A percentile compares a stretch with the other conserved stretches of the same genome.
Conservation (phyloP, 2,113 vertebrate genomes). For the Oreotrochilus melanogaster region DNA sequence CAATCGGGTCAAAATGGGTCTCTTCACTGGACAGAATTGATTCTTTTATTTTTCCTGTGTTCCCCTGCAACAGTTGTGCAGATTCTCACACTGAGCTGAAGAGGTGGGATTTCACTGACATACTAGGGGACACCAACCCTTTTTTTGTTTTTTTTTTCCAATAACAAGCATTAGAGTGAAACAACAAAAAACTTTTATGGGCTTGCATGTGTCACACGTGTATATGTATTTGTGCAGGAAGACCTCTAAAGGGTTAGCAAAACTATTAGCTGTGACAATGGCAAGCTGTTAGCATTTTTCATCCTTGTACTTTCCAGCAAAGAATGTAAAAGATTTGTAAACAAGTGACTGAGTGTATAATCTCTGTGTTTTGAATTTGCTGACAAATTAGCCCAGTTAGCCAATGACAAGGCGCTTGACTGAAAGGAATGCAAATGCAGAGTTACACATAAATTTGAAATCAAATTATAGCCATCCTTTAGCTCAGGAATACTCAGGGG, state of each 20-base stretch:
- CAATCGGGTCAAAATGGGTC: background rate
- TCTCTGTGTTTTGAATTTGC: conserved; percentile 13
- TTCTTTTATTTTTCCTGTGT: background rate
- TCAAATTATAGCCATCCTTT: conserved; percentile 1
- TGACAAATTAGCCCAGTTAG: background rate
- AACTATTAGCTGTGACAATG: background rate
- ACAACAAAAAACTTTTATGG: background rate
- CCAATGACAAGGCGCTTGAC: conserved; percentile 1
- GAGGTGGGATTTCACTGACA: background rate
- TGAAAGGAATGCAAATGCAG: conserved; percentile 46
- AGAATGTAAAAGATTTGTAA: background rate
- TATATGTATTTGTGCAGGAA: background rate
- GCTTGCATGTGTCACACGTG: background rate
- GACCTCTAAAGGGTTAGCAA: background rate
- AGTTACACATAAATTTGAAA: conserved; percentile 47
- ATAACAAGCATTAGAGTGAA: background rate
- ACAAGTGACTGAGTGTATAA: background rate
- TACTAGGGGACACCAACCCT: background rate
- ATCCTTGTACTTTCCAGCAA: background rate
- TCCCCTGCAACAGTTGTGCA: background rate
- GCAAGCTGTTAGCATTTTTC: background rate
- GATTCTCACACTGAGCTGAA: background rate
- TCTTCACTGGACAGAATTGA: background rate
- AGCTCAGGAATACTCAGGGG: conserved; percentile 4
- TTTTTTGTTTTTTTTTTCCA: background rate